Percentiles rank a stretch among this genome's conserved stretches.
Conservation (phyloP, 2,797 vertebrate species). For the Telmatherina bonti region DNA sequence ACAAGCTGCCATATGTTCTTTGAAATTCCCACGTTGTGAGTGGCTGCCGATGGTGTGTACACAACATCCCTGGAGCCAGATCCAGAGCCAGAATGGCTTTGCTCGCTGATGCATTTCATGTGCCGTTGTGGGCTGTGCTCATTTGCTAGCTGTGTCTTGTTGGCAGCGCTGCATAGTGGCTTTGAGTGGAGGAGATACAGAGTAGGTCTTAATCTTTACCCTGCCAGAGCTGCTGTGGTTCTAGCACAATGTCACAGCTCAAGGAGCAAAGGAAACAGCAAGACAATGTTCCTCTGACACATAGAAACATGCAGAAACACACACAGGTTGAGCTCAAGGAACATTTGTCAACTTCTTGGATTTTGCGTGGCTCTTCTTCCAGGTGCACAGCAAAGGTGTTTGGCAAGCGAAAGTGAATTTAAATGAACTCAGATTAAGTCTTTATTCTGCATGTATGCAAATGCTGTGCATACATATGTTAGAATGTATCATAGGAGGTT, state of each 20-base stretch:
- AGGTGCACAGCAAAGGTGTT: constrained; percentile 4
- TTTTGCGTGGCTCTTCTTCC: constrained; percentile 7
- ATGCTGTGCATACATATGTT: neutral
- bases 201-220: constrained; percentile 62
- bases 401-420: constrained; percentile 4
- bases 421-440: constrained; percentile 3
- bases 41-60: constrained; percentile 66
- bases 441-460: constrained; percentile 3
- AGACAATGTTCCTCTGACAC: constrained; percentile 11
- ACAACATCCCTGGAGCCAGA: constrained; percentile 57
- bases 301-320: constrained; percentile 23
- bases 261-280: constrained; percentile 17
- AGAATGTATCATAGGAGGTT: neutral
- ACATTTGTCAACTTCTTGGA: constrained; percentile 13
- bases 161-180: constrained; percentile 43
- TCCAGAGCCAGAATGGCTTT: constrained; percentile 50
- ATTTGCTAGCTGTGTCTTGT: constrained; percentile 60
- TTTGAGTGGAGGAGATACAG: constrained; percentile 50
- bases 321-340: constrained; percentile 16
- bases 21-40: constrained; percentile 67
- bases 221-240: constrained; percentile 14
- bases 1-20: constrained; percentile 75
- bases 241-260: constrained; percentile 21
- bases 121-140: constrained; percentile 56
- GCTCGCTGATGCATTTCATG: constrained; percentile 67